A percentile compares a stretch with the other conserved stretches of the same genome.
Conservation (phyloP, 1,140 invertebrate genomes). For the Drosophila trapezifrons region DNA sequence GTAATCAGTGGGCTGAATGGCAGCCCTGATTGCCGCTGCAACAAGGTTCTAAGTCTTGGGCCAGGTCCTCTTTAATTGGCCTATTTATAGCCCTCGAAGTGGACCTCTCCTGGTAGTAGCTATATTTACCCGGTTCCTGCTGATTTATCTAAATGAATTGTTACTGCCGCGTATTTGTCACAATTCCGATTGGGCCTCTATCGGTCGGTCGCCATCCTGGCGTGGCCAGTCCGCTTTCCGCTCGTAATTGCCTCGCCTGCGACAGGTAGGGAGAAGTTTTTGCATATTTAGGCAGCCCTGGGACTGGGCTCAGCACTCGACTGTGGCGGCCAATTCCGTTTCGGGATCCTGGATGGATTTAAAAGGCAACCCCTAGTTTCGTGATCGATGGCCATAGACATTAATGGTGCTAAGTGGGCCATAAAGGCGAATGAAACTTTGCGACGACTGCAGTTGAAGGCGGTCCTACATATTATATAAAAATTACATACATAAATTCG, state of each 20-base stretch:
- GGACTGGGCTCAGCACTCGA: background rate
- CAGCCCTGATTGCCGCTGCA: slow-evolving; percentile 45
- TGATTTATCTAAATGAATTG: slow-evolving; percentile 78
- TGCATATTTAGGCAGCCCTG: slow-evolving; percentile 62
- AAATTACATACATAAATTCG: slow-evolving; percentile 63
- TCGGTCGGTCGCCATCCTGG: background rate
- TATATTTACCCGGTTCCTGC: slow-evolving; percentile 26
- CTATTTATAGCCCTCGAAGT: slow-evolving; percentile 43
- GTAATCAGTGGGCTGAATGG: slow-evolving; percentile 39
- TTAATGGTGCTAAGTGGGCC: slow-evolving; percentile 45
- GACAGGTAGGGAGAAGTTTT: slow-evolving; percentile 59
- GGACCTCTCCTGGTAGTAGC: slow-evolving; percentile 7
- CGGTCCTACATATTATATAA: slow-evolving; percentile 48
- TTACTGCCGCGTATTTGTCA: slow-evolving; percentile 75
- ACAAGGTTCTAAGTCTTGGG: slow-evolving; percentile 10
- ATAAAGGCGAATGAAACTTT: slow-evolving; percentile 46
- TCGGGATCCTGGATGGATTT: background rate
- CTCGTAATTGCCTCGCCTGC: slow-evolving; percentile 72
- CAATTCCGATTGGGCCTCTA: slow-evolving; percentile 20
- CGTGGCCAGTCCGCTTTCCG: slow-evolving; percentile 15
- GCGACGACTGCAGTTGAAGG: slow-evolving; percentile 25
- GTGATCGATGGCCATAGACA: slow-evolving; percentile 50
- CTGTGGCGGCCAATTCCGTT: slow-evolving; percentile 19
- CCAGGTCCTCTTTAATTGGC: slow-evolving; percentile 42
- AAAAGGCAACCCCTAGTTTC: slow-evolving; percentile 11